These are phyloP conservation scores for Stigmatopora argus DNA, from an alignment of 2,113 vertebrate genomes.

Conservation along the genomic window DNA sequence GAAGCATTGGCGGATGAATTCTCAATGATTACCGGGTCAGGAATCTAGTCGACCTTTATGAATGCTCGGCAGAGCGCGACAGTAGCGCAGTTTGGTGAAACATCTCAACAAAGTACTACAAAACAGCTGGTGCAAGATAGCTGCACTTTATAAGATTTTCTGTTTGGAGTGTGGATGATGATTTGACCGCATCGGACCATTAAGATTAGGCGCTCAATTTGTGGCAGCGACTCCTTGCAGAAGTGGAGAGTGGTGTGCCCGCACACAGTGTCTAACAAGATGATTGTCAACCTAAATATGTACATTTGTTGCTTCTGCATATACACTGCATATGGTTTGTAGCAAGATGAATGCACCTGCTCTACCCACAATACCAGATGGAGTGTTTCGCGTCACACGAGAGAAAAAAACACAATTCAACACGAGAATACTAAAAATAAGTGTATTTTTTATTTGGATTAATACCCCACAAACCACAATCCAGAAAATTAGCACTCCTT, in stretches of 20 bases:
- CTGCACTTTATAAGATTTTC: conserved; percentile 18
- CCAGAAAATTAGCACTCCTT: conserved; percentile 6
- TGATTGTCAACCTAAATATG: conserved; percentile 20
- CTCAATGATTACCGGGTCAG: conserved; percentile 14
- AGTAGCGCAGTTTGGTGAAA: conserved; percentile 19
- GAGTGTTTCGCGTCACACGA: background rate
- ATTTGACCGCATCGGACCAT: conserved; percentile 33
- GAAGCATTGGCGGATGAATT: conserved; percentile 19
- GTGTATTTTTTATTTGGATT: background rate
- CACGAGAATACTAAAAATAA: background rate
- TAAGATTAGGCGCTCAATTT: conserved; percentile 26
- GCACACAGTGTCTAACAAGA: conserved; percentile 43
- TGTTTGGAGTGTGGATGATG: conserved; percentile 1
- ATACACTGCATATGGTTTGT: background rate
- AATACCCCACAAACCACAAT: background rate
- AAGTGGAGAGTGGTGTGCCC: conserved; percentile 31
- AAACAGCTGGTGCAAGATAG: conserved; percentile 1
- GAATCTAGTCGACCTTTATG: conserved; percentile 43
- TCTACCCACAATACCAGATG: background rate
- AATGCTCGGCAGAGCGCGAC: conserved; percentile 19
- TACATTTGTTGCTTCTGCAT: background rate
- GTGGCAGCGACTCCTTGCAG: conserved; percentile 37
- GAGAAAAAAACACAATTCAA: background rate
- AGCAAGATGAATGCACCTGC: conserved; percentile 12
- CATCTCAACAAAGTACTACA: conserved; percentile 18